Evolutionary conservation across 2,888 invertebrate genomes (phyloP), one percentile per base, ranked within the genome.

Genomic region (Quadroppia sp.): DNA sequence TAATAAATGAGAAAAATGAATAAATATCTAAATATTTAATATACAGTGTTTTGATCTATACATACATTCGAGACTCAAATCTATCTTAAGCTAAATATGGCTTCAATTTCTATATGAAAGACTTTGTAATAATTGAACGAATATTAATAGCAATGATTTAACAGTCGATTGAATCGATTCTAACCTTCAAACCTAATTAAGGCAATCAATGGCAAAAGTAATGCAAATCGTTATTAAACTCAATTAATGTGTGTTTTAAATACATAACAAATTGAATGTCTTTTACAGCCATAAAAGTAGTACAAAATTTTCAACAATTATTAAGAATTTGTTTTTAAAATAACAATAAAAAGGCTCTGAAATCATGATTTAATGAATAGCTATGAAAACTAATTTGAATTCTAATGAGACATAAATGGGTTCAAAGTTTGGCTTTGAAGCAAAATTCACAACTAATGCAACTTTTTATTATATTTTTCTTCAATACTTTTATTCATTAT

Each of bases 121-220:
- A n/a, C n/a, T n/a, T n/a, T n/a, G 6, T 28, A 56, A 56, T 56
- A 56, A 56, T 56, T 56, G 28, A 56, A 28, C 25, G 6, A 25
- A 15, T 56, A 56, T 56, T 56, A 56, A 56, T 56, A 56, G 56
- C 13, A 56, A 56, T 56, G 50, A 50, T n/a, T 50, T 17, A 23
- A 4, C 11, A n/a, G 23, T n/a, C n/a, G 53, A 11, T 9, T 53
- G 23, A 53, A 53, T 53, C 23, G 23, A 23, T 53, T 6, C 28
- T 56, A 56, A 56, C 56, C 56, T 56, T 56, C 56, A 56, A 56
- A 25, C 56, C 13, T 28, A 28, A 13, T 23, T 30, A 56, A 56
- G 11, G 9, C 9, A 56, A 28, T 23, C 11, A 6, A 23, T 20
- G 28, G 6, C 28, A 28, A 9, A 28, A 23, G 25, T 56, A 20